Base-by-base conservation (phyloP, 2,888 invertebrate species). In the Noctua janthina region DNA sequence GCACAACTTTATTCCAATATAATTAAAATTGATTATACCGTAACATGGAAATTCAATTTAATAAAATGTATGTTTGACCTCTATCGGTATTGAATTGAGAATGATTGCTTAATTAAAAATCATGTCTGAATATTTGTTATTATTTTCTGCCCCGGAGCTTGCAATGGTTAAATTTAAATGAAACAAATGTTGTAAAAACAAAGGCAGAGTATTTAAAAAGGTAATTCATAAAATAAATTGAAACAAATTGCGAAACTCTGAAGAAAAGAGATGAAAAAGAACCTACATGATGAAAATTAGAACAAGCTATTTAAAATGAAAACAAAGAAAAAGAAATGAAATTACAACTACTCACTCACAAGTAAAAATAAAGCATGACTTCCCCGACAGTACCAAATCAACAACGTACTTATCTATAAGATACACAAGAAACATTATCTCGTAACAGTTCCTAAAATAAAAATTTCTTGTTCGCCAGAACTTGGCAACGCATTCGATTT, bases 21-120 rank as follows among this genome's bases (percentile, higher is more conserved):
- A 87, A 89, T 89, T 87, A 69, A 76, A 81, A 79, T 84, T 81
- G 83, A 83, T 84, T 76, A 76, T 77, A 43, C 46, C 62, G 71
- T 71, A 72, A 83, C 71, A 64, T 59, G 68, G 35, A 62, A 76
- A 79, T 46, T 73, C 71, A 85, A 76, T 72, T 84, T 69, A n/a
- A 69, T 62, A n/a, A 67, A 67, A 74, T 68, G 64, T 71, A 80
- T 29, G 4, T 39, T 74, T 67, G 39, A 64, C 66, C 35, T 51
- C 15, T 70, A 67, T 62, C 29, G 4, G 8, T 29, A 75, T 67
- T 67, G 72, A 71, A 70, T 73, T 23, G 69, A 70, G 43, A 79
- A 67, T 84, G 54, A 79, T 70, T 74, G 79, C 51, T 49, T 59
- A 35, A 56, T 78, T 72, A 15, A 69, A 84, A 82, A 83, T 64